Percentiles rank a stretch among this genome's conserved stretches.
phyloP scores from a whole-genome alignment of 2,113 vertebrate species.

The Aptenodytes patagonicus region DNA sequence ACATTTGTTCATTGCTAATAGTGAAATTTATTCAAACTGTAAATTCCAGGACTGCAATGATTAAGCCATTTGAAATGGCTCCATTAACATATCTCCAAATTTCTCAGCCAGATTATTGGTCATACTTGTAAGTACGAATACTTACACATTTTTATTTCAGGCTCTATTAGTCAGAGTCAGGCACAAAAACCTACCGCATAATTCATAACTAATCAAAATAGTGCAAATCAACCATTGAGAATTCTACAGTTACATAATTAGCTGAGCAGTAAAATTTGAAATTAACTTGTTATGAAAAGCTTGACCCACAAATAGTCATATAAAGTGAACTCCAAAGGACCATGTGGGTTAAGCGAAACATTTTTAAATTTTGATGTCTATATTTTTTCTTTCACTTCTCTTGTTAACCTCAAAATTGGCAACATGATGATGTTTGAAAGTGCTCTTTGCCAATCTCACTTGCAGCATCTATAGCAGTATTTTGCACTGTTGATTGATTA shows the following conservation, averaged over 20 bases:
- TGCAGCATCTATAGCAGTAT: neutral
- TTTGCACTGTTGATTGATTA: neutral
- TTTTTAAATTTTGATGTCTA: neutral
- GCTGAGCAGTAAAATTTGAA: neutral
- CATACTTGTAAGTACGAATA: neutral
- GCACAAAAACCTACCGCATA: neutral
- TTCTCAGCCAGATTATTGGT: neutral
- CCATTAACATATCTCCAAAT: neutral
- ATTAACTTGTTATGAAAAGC: neutral
- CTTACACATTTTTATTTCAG: neutral
- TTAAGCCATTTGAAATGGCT: constrained; percentile 14
- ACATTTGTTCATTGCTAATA: constrained; percentile 37
- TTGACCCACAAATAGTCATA: neutral
- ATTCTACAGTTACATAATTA: neutral
- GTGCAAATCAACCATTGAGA: neutral
- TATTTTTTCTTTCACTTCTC: neutral
- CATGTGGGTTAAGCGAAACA: neutral
- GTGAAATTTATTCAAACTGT: constrained; percentile 35
- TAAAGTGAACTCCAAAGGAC: neutral
- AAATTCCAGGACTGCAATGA: constrained; percentile 30
- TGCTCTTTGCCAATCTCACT: neutral
- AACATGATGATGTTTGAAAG: neutral
- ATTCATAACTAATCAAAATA: neutral
- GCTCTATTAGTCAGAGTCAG: neutral
- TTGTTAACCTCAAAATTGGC: neutral